Percentiles rank a stretch among this genome's conserved stretches.
phyloP scores from a whole-genome alignment of 2,113 vertebrate species.

The human region DNA sequence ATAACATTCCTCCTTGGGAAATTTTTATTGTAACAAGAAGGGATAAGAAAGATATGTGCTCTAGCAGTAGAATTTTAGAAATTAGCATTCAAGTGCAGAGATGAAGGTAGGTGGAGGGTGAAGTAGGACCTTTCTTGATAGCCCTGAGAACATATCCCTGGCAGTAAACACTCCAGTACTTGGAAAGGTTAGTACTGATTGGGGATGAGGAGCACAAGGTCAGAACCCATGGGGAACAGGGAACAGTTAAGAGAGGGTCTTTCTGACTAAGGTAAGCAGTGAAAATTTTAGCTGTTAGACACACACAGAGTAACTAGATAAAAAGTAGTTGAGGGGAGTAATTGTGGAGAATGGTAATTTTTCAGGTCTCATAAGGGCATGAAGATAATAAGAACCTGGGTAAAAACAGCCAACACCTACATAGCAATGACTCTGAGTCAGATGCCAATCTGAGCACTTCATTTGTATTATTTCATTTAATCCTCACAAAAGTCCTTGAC shows the following conservation, averaged over 20 bases:
- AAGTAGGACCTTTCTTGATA: neutral
- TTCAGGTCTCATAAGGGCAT: neutral
- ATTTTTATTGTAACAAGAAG: neutral
- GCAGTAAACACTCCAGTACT: neutral
- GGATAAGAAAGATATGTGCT: neutral
- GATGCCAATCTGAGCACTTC: neutral
- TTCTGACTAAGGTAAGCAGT: neutral
- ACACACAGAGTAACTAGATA: neutral
- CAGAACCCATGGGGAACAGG: neutral
- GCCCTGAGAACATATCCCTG: neutral
- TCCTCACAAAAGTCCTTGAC: neutral
- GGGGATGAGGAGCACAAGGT: neutral
- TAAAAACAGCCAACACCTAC: neutral
- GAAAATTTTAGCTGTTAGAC: neutral
- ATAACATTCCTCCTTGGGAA: neutral
- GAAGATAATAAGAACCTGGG: neutral
- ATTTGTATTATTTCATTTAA: neutral
- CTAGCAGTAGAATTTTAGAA: neutral
- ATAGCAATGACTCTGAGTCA: neutral
- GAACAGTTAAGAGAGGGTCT: neutral
- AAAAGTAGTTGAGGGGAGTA: neutral
- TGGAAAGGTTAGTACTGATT: neutral
- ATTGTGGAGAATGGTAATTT: neutral
- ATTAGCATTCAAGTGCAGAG: neutral
- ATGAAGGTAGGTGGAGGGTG: neutral